A percentile compares a stretch with the other conserved stretches of the same genome.
phyloP scores from a whole-genome alignment of 2,888 invertebrate species.

The Lepidonotus clava region DNA sequence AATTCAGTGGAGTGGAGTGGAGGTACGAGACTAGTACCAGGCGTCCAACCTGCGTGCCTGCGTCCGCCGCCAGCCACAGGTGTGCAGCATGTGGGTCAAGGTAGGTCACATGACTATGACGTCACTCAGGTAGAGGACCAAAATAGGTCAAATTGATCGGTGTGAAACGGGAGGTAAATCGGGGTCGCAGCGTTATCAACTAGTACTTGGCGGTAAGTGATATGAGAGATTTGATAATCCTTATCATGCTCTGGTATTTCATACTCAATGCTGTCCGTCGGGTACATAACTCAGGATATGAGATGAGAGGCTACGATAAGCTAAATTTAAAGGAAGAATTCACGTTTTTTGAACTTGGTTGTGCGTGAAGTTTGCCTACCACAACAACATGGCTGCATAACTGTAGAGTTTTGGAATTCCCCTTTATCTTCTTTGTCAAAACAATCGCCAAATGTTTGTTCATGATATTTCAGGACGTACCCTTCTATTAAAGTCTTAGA shows the following conservation, averaged over 20 bases:
- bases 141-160: constrained; percentile 36
- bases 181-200: constrained; percentile 9
- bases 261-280: neutral
- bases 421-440: too few relatives aligned
- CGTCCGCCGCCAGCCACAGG: neutral
- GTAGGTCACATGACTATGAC: constrained; percentile 33
- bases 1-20: too few relatives aligned
- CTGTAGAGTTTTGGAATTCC: neutral
- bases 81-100: neutral
- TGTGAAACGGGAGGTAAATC: constrained; percentile 9
- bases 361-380: neutral
- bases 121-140: constrained; percentile 35
- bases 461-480: too few relatives aligned
- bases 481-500: too few relatives aligned
- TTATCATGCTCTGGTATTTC: neutral
- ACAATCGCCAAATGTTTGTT: too few relatives aligned
- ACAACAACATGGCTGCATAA: constrained; percentile 2
- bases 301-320: neutral
- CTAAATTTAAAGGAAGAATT: neutral
- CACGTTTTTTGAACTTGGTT: neutral
- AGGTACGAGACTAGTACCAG: too few relatives aligned
- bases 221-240: neutral
- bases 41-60: too few relatives aligned
- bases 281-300: neutral
- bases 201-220: constrained; percentile 41